Evolutionary conservation across 1,140 invertebrate genomes (phyloP).

Genomic region (Zaprionus inermis): DNA sequence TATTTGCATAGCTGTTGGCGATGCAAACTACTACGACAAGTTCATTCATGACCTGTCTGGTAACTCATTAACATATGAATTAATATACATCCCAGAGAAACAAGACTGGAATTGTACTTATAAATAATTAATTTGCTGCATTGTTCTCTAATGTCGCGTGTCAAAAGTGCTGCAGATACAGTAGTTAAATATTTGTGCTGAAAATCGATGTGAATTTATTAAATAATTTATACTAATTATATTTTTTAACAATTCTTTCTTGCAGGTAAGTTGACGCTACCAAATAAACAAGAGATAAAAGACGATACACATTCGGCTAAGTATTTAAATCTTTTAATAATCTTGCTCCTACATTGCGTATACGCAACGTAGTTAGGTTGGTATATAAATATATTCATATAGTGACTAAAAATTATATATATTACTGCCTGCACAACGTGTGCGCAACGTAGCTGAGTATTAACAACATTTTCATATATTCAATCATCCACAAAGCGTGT

Average conservation of each 20-base stretch:
- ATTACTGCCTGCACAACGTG: neutral
- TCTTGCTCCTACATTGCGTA: too few species aligned
- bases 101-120: neutral
- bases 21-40: slow-evolving; percentile 14
- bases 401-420: too few species aligned
- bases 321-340: neutral
- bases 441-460: neutral
- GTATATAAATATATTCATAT: too few species aligned
- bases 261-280: slow-evolving; percentile 44
- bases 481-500: neutral
- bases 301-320: neutral
- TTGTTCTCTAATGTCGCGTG: slow-evolving; percentile 42
- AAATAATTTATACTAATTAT: slow-evolving; percentile 15
- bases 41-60: slow-evolving; percentile 36
- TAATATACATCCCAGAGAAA: neutral
- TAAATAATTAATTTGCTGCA: slow-evolving; percentile 38
- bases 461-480: neutral
- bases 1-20: slow-evolving; percentile 47
- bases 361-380: too few species aligned
- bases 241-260: slow-evolving; percentile 21
- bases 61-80: slow-evolving; percentile 30
- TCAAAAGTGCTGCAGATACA: slow-evolving; percentile 38
- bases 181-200: neutral
- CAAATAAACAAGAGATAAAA: neutral
- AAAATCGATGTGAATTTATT: slow-evolving; percentile 7